Conservation (phyloP, 2,888 invertebrate species). For the Limnephilus auricula region DNA sequence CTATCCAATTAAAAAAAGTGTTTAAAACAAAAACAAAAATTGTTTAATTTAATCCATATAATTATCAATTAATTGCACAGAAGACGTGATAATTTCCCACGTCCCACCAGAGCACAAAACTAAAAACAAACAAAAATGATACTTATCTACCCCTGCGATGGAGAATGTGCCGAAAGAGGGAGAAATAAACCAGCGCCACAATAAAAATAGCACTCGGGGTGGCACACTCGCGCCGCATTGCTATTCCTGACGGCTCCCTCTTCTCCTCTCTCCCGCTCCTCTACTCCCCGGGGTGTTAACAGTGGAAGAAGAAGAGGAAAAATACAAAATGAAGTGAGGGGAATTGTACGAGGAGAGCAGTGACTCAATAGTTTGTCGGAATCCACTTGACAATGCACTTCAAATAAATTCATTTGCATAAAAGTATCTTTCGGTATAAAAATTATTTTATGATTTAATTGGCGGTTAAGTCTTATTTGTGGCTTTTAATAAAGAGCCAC, state of each 20-base stretch:
- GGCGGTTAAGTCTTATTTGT: too few species aligned
- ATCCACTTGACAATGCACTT: background rate
- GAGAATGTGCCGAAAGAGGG: background rate
- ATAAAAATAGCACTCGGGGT: conserved; percentile 5
- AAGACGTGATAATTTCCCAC: background rate
- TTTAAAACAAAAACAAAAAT: background rate
- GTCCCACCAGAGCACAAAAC: background rate
- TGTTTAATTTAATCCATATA: background rate
- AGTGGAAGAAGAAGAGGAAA: conserved; percentile 35
- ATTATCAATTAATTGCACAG: background rate
- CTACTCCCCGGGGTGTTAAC: conserved; percentile 21
- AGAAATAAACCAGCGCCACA: background rate
- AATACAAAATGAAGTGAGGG: conserved; percentile 40
- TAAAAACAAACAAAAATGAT: background rate
- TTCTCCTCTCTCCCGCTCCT: conserved; percentile 3
- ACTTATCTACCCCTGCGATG: background rate
- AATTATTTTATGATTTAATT: background rate
- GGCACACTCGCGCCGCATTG: conserved; percentile 49
- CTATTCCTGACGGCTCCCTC: conserved; percentile 54
- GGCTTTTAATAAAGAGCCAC: too few species aligned
- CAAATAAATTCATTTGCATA: background rate
- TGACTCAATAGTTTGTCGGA: background rate
- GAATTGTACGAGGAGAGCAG: background rate
- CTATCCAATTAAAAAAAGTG: background rate
- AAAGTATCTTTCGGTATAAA: background rate